Base-by-base conservation (phyloP, 2,888 invertebrate species). In the Andricus curvator region DNA sequence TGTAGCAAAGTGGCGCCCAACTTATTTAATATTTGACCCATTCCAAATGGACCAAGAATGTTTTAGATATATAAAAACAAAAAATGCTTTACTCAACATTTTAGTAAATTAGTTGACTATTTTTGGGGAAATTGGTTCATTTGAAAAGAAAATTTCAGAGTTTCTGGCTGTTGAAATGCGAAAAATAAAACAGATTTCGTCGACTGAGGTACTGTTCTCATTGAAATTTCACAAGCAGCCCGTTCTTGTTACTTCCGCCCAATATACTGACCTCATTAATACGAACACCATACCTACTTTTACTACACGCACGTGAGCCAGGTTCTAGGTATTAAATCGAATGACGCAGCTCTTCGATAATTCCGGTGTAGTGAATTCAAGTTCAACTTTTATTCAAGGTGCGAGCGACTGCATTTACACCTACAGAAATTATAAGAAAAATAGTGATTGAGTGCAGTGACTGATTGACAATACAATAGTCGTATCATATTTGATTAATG, bases 221-320 rank as follows among this genome's bases (percentile, higher is more conserved):
- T 74, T 74, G 74, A 56, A 74, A 74, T 74, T 74, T 74, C 74
- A 74, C 56, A 33, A 56, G 37, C 56, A 74, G 48, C 9, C 37
- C 37, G 37, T 74, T 74, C 74, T 37, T 56, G 56, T 74, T 56
- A 56, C 74, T 74, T 74, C 74, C 74, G 74, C 74, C 74, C 56
- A 74, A 74, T 74, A 37, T 74, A 74, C 74, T 74, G 56, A 74
- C 74, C 74, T 74, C 74, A 56, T 56, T 74, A 56, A 74, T 74
- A 33, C 74, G 74, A 56, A 56, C 74, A 74, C 56, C 74, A 74
- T 74, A 74, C 74, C 74, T 74, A 74, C 74, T 74, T 74, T 74
- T 74, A 56, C 74, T 74, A 74, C 13, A 74, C 33, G n/a, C 33
- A 74, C n/a, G 51, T 70, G 48, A 74, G 29, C 51, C 17, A 70